Evolutionary conservation across 2,888 invertebrate species (phyloP), one percentile per base, ranked within the genome.

Genomic region (Eilema sororculum): DNA sequence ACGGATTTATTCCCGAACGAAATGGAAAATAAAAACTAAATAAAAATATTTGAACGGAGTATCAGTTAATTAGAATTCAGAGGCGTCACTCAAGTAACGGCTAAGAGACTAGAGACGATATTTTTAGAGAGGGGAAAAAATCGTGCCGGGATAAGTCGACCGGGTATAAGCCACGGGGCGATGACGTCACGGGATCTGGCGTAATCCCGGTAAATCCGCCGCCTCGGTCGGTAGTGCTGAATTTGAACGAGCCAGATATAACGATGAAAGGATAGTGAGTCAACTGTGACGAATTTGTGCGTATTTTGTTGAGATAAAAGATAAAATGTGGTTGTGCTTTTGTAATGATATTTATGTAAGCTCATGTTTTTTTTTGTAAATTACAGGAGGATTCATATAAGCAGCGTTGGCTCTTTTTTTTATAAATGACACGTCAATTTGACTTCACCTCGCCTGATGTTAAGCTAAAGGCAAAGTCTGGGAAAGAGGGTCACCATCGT

Each of bases 101-200:
- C 76, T 75, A 76, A 76, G 77, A 70, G 75, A 67, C 77, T 25
- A 70, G 69, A 75, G 74, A 75, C 73, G 80, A 86, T 85, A 86
- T 89, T 88, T 87, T 84, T 78, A 82, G 77, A 78, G 78, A 78
- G 73, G 76, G 72, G 64, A 71, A 84, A 89, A 90, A 89, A 89
- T 88, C 89, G 84, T 87, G 82, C 80, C 79, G 68, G 87, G 86
- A 87, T 91, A 90, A 91, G 86, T 84, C 80, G 70, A 70, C 77
- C 75, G 77, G 79, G 87, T 79, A 78, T 89, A 88, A 89, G 89
- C 89, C 85, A 87, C 84, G 84, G 82, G 76, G 84, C 87, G 89
- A 89, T 90, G 91, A 91, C 91, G 89, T 81, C 81, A 81, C 83
- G 76, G 83, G 85, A 84, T 84, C 78, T 80, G 73, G 63, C 67